Base-by-base conservation (phyloP, 2,113 vertebrate genomes). In the Miniopterus natalensis region DNA sequence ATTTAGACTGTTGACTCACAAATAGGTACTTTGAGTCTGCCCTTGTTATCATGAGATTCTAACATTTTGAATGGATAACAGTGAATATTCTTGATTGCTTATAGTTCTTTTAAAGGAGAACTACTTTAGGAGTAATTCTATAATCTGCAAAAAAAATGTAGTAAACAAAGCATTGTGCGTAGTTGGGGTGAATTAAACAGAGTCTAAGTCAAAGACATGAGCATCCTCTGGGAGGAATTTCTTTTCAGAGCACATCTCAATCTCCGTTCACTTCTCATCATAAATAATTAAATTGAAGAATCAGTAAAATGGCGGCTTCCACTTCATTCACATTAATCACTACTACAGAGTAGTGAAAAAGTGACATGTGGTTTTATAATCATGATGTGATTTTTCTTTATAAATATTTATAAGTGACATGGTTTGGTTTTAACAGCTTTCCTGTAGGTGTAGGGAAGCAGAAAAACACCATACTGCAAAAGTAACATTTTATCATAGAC, bases 391-490 rank as follows among this genome's bases (percentile, higher is more conserved):
- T 94, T 95, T 97, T 94, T 42, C 66, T 83, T 91, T 96, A 97
- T 96, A 91, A 97, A 97, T 94, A 89, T 96, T 96, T 96, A 95
- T 95, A 91, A 84, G 40, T 90, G 78, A 74, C 23, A 23, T 49
- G n/a, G 31, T 80, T 95, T 90, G 53, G 55, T 84, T 96, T 93
- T 92, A 96, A 92, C 65, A 97, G 88, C 49, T 96, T 98, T 95
- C 17, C 31, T 93, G 57, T 90, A 63, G 68, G 10, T 92, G 31
- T 55, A 89, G 29, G 29, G 80, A 93, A 83, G n/a, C 2, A 95
- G 13, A 90, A 94, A 95, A 25, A 65, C 85, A 49, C 7, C 78
- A 92, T 75, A 92, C 8, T 96, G 94, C 53, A 79, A 45, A 97
- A 73, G 68, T 94, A 95, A 92, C 73, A 92, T 70, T 94, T 65